Conservation (phyloP, 2,797 vertebrate genomes). For the Glyptemys insculpta region DNA sequence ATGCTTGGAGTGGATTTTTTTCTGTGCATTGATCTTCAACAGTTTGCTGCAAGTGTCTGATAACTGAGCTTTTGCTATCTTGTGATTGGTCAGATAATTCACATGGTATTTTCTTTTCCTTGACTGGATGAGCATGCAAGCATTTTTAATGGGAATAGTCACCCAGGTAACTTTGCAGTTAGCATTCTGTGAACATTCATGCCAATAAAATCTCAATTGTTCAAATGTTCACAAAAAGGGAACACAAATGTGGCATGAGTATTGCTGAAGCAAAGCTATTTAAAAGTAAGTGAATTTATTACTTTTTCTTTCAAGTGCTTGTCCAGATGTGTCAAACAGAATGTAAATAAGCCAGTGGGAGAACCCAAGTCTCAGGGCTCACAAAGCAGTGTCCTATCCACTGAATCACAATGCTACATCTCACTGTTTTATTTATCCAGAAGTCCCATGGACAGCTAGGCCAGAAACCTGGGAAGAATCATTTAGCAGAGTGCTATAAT, state of each 20-base stretch:
- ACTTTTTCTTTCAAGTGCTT: slow-evolving; percentile 45
- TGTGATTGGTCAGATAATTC: background rate
- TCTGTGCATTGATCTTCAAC: background rate
- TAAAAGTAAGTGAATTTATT: slow-evolving; percentile 61
- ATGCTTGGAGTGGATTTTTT: background rate
- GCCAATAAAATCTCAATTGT: background rate
- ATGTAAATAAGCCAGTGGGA: background rate
- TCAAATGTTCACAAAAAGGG: slow-evolving; percentile 17
- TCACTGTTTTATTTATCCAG: background rate
- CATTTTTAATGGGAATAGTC: background rate
- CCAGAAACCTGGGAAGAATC: background rate
- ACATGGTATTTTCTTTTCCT: background rate
- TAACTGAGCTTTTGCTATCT: background rate
- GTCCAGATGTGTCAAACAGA: slow-evolving; percentile 11
- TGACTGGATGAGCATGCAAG: background rate
- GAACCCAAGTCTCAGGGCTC: background rate
- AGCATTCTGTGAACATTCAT: background rate
- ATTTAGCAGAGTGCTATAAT: too few relatives aligned
- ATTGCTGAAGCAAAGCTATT: slow-evolving; percentile 32
- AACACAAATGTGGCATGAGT: background rate
- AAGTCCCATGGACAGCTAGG: background rate
- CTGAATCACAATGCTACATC: background rate
- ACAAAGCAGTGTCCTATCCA: slow-evolving; percentile 17
- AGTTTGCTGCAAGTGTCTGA: background rate
- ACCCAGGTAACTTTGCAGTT: background rate